Evolutionary conservation across 2,888 invertebrate genomes (phyloP).

Genomic region (Altica lythri): DNA sequence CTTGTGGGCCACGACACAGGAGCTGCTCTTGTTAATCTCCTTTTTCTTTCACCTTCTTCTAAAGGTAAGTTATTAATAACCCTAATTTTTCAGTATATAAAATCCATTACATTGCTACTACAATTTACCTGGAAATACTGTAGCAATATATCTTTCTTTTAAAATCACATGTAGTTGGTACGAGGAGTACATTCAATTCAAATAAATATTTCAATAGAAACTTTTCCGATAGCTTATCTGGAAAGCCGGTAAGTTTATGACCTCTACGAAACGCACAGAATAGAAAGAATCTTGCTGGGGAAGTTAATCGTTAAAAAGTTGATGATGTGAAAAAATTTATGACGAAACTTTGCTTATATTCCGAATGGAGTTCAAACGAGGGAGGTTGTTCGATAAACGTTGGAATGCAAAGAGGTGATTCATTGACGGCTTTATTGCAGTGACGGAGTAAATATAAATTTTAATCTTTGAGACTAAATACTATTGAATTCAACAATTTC

Average conservation of each 20-base stretch:
- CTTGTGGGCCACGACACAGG: slow-evolving; percentile 86
- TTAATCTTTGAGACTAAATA: too few relatives aligned
- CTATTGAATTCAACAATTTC: too few relatives aligned
- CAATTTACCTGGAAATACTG: too few relatives aligned
- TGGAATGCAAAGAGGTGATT: background rate
- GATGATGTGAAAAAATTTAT: slow-evolving; percentile 28
- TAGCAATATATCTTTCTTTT: too few relatives aligned
- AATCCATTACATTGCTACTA: too few relatives aligned
- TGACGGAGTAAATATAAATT: too few relatives aligned
- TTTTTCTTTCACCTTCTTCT: slow-evolving; percentile 79
- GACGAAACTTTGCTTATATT: slow-evolving; percentile 26
- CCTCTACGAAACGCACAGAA: background rate
- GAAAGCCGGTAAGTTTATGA: slow-evolving; percentile 7
- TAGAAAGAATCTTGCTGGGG: slow-evolving; percentile 4
- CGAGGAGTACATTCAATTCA: too few relatives aligned
- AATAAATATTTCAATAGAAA: slow-evolving; percentile 10
- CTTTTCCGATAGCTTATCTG: slow-evolving; percentile 6
- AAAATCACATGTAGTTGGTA: too few relatives aligned
- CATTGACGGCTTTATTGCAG: too few relatives aligned
- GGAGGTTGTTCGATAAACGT: slow-evolving; percentile 18
- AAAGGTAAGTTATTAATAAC: too few relatives aligned
- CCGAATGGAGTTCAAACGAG: slow-evolving; percentile 12
- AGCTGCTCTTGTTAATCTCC: slow-evolving; percentile 81
- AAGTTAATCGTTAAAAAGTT: slow-evolving; percentile 26
- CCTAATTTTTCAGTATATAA: too few relatives aligned